Conservation (phyloP, 2,888 invertebrate species). For the Drosophila anomelani region DNA sequence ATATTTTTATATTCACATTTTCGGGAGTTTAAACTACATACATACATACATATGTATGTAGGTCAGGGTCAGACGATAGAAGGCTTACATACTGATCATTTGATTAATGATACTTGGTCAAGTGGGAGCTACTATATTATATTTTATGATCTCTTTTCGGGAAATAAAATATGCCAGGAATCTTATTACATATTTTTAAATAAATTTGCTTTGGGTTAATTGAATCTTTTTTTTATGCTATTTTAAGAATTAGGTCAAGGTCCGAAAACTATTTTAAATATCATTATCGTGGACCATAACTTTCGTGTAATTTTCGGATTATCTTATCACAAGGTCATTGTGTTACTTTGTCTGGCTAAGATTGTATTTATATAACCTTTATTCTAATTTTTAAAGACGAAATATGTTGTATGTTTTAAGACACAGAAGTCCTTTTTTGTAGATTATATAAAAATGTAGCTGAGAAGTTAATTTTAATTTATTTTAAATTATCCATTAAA, state of each 20-base stretch:
- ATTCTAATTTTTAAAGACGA: neutral
- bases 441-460: neutral
- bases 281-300: neutral
- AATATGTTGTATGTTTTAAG: neutral
- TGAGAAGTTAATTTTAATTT: neutral
- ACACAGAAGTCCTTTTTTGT: neutral
- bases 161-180: neutral
- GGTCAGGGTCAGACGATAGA: neutral
- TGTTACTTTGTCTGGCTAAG: neutral
- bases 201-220: too few relatives aligned
- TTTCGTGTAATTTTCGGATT: neutral
- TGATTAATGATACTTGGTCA: neutral
- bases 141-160: neutral
- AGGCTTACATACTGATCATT: neutral
- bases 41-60: too few relatives aligned
- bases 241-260: neutral
- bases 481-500: too few relatives aligned
- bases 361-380: neutral
- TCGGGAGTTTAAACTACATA: neutral
- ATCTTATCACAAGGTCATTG: neutral
- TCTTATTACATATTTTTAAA: neutral
- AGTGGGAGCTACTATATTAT: neutral
- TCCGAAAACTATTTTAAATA: neutral
- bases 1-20: neutral
- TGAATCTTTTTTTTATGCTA: too few relatives aligned